These are phyloP conservation scores for Endomychus coccineus DNA, from an alignment of 2,888 invertebrate genomes.

Conservation along the genomic window DNA sequence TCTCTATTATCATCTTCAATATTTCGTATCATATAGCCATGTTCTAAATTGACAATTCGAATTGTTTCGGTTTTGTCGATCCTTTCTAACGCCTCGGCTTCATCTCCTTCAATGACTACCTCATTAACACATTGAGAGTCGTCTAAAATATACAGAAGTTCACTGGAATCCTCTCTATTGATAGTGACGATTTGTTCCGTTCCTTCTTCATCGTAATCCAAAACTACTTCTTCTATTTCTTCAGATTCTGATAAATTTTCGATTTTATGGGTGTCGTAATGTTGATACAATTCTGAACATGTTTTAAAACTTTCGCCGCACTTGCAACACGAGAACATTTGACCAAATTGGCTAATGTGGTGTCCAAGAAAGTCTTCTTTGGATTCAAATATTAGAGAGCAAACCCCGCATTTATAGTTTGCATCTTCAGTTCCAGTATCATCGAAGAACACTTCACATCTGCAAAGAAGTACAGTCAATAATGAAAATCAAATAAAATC, in stretches of 20 bases:
- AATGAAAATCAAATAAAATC: neutral
- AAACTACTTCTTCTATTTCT: conserved; percentile 19
- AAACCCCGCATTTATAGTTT: conserved; percentile 39
- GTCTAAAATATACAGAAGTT: conserved; percentile 38
- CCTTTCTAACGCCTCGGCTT: conserved; percentile 6
- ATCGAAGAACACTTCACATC: conserved; percentile 6
- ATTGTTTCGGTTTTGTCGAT: conserved; percentile 22
- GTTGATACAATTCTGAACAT: conserved; percentile 34
- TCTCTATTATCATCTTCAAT: conserved; percentile 22
- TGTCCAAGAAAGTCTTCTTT: conserved; percentile 35
- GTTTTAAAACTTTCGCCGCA: conserved; percentile 33
- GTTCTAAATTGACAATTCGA: conserved; percentile 37
- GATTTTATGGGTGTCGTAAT: conserved; percentile 35
- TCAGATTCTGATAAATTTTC: conserved; percentile 20
- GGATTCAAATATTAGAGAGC: conserved; percentile 33
- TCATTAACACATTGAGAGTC: conserved; percentile 37
- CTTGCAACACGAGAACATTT: conserved; percentile 36
- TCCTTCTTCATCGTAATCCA: conserved; percentile 27
- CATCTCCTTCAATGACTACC: conserved; percentile 36
- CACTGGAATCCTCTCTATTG: conserved; percentile 26
- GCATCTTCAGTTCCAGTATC: conserved; percentile 14
- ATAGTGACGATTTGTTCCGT: conserved; percentile 30
- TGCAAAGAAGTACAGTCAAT: conserved; percentile 12
- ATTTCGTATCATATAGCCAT: conserved; percentile 39
- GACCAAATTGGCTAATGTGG: conserved; percentile 32